A percentile compares a stretch with the other conserved stretches of the same genome.
phyloP scores from a whole-genome alignment of 2,113 vertebrate species.

The Shinisaurus crocodilurus region DNA sequence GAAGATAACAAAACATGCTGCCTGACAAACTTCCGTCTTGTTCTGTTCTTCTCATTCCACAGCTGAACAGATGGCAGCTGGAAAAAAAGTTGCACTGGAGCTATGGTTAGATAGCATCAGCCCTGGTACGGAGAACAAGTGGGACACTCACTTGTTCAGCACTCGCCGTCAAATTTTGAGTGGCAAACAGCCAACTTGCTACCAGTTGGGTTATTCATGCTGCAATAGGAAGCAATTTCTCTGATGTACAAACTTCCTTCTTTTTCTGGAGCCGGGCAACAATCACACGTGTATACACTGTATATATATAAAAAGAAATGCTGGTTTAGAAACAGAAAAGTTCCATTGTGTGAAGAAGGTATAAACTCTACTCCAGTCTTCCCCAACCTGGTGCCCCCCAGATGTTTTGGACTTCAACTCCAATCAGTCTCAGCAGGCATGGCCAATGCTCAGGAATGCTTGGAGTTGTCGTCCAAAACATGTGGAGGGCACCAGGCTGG shows the following conservation, averaged over 20 bases:
- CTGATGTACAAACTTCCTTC: slow-evolving; percentile 73
- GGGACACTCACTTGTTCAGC: slow-evolving; percentile 66
- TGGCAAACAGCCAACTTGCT: slow-evolving; percentile 72
- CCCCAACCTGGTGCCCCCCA: no score
- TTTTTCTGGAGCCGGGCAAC: slow-evolving; percentile 54
- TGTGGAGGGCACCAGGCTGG: no score
- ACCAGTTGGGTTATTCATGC: slow-evolving; percentile 75
- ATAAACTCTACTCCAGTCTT: neutral
- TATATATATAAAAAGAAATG: slow-evolving; percentile 42
- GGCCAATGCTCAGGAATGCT: no score
- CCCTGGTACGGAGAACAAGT: slow-evolving; percentile 48
- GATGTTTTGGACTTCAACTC: no score
- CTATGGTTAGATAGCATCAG: slow-evolving; percentile 59
- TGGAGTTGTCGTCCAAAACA: no score
- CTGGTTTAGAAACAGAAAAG: slow-evolving; percentile 53
- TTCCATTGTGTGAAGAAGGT: slow-evolving; percentile 33
- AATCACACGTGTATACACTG: slow-evolving; percentile 11
- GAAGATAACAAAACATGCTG: slow-evolving; percentile 65
- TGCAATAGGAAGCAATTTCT: slow-evolving; percentile 79
- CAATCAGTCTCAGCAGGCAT: no score
- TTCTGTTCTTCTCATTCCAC: slow-evolving; percentile 60
- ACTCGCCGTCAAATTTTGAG: slow-evolving; percentile 58
- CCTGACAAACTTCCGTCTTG: slow-evolving; percentile 66
- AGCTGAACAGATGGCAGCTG: slow-evolving; percentile 52
- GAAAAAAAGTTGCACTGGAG: slow-evolving; percentile 45